Evolutionary conservation across 64 coral and sea anemone species (phyloP), one percentile per base, ranked within the genome.

Genomic region (Porites australiensis): DNA sequence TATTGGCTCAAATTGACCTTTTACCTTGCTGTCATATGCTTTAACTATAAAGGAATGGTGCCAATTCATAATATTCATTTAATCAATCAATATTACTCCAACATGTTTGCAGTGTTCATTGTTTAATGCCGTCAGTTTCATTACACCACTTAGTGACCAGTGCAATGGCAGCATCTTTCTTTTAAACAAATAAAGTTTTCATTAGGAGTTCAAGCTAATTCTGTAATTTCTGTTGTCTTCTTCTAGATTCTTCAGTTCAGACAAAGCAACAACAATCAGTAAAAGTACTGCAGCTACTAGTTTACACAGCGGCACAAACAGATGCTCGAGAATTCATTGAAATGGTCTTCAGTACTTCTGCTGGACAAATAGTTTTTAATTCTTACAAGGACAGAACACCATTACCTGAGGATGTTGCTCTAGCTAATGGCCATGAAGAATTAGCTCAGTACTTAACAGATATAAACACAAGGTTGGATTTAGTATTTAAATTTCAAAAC

Each of bases 401-500:
- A 45, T 16, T 81, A 45, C 78, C 78, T 44, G 78, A 81, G 55
- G 78, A 81, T 81, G 55, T 81, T 61, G 78, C 78, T 6, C 60
- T 23, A 37, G 78, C 78, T 12, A 81, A 61, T 61, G 78, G 55
- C 54, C 78, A 81, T 62, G 58, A 81, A 3, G 78, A 81, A 5
- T 18, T 59, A 13, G 78, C 78, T 16, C 55, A 81, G 16, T 81
- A 44, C 51, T 62, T 81, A 63, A 12, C 60, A 81, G 78, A 81
- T 81, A 19, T 81, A 11, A 81, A 59, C 6, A 61, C 12, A 61
- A 81, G 78, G 78, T 81, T 37, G 27, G 27, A 37, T 37, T 37
- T 37, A 37, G 27, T 37, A 37, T 37, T 37, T 37, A 37, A 37
- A 37, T 37, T 37, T 37, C 27, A 37, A 37, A 37, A 37, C 27